Percentiles rank a stretch among this genome's conserved stretches.
phyloP scores from a whole-genome alignment of 2,888 invertebrate species.

The Allophyes oxyacanthae region DNA sequence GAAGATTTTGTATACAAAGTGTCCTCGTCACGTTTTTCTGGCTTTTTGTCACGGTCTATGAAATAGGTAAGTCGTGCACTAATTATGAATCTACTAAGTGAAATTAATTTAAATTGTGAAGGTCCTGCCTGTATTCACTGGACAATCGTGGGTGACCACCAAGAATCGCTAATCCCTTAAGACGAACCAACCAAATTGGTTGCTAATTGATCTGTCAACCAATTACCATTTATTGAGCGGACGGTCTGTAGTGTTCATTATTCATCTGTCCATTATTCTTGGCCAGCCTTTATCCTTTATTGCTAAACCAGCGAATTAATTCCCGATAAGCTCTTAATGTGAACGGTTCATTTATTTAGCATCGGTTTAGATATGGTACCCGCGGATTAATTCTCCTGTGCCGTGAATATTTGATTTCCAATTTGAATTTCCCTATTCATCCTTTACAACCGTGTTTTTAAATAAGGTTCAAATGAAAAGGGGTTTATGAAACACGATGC shows the following conservation, averaged over 20 bases:
- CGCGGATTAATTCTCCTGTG: conserved; percentile 16
- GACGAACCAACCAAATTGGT: conserved; percentile 44
- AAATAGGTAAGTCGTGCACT: conserved; percentile 2
- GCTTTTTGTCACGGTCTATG: background rate
- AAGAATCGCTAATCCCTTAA: conserved; percentile 46
- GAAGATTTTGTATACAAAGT: background rate
- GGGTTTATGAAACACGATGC: background rate
- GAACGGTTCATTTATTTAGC: conserved; percentile 42
- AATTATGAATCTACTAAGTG: conserved; percentile 18
- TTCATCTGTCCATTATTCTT: conserved; percentile 42
- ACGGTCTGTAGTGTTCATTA: conserved; percentile 34
- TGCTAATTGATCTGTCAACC: conserved; percentile 52
- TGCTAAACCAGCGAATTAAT: conserved; percentile 42
- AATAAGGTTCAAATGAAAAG: background rate
- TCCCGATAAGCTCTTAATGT: conserved; percentile 32
- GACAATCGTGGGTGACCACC: conserved; percentile 35
- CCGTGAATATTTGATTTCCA: conserved; percentile 4
- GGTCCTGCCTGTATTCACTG: conserved; percentile 11
- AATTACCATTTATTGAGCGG: conserved; percentile 31
- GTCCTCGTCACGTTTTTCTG: conserved; percentile 1
- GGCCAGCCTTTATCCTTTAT: conserved; percentile 21
- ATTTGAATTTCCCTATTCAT: conserved; percentile 4
- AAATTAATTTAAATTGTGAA: conserved; percentile 32
- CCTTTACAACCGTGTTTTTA: background rate
- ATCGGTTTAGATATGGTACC: conserved; percentile 33